Evolutionary conservation across 1,140 invertebrate genomes (phyloP).

Genomic region (Papilio aristodemus): DNA sequence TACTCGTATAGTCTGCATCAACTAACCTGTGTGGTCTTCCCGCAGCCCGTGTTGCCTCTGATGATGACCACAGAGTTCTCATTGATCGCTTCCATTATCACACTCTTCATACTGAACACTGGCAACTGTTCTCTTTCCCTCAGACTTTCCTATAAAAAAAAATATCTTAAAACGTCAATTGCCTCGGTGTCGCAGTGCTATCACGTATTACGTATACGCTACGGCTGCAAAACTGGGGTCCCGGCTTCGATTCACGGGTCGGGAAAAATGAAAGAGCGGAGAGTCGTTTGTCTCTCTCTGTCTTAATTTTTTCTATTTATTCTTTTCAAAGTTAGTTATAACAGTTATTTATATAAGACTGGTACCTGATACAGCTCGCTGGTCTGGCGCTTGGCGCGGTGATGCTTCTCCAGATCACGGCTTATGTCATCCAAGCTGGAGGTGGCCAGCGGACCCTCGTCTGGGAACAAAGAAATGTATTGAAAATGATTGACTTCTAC

Average conservation of each 20-base stretch:
- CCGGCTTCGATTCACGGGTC: too few relatives aligned
- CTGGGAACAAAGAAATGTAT: conserved; percentile 82
- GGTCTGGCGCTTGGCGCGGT: conserved; percentile 84
- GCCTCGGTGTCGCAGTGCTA: too few relatives aligned
- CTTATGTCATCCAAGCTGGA: conserved; percentile 90
- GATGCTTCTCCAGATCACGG: conserved; percentile 85
- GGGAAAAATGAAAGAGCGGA: too few relatives aligned
- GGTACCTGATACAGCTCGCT: conserved; percentile 77
- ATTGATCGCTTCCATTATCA: conserved; percentile 92
- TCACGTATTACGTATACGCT: too few relatives aligned
- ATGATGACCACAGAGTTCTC: conserved; percentile 94
- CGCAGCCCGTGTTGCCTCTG: conserved; percentile 96
- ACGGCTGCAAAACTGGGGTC: too few relatives aligned
- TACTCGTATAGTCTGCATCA: too few relatives aligned
- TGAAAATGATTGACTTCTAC: too few relatives aligned
- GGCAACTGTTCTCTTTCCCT: conserved; percentile 87
- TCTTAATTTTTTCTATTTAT: too few relatives aligned
- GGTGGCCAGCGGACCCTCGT: conserved; percentile 92
- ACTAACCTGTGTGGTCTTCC: conserved; percentile 86
- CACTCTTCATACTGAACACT: conserved; percentile 85
- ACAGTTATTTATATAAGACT: too few relatives aligned
- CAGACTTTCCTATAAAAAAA: conserved; percentile 83
- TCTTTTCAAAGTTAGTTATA: too few relatives aligned
- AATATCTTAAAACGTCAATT: too few relatives aligned
- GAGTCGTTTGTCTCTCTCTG: too few relatives aligned